Percentiles rank a stretch among this genome's conserved stretches.
These are phyloP conservation scores for Siphonodentalium dalli DNA, from an alignment of 2,888 invertebrate species.

Conservation along the genomic window DNA sequence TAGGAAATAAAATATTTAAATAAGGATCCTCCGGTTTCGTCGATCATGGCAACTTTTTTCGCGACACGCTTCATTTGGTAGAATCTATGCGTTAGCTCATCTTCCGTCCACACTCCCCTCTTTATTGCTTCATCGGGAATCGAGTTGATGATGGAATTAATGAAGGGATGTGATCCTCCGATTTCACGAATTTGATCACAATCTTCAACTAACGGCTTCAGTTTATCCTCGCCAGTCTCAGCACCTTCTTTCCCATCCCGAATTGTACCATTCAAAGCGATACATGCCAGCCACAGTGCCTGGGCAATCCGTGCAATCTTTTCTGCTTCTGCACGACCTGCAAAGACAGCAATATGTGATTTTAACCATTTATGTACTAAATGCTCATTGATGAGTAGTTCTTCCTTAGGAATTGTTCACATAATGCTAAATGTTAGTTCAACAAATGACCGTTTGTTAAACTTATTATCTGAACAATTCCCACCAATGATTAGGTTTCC, in stretches of 20 bases:
- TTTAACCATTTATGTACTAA: too few relatives aligned
- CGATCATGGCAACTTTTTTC: constrained; percentile 83
- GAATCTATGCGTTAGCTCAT: constrained; percentile 84
- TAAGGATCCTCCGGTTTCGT: constrained; percentile 84
- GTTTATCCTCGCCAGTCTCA: constrained; percentile 39
- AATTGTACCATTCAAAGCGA: constrained; percentile 82
- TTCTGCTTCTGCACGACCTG: constrained; percentile 64
- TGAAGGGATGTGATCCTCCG: constrained; percentile 75
- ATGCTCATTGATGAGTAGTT: too few relatives aligned
- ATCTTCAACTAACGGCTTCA: constrained; percentile 53
- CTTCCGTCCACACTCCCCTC: constrained; percentile 88
- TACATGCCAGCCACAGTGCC: constrained; percentile 92
- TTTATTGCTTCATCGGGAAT: constrained; percentile 80
- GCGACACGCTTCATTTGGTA: constrained; percentile 72
- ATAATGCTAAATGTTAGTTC: too few relatives aligned
- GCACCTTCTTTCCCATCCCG: constrained; percentile 69
- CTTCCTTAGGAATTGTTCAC: too few relatives aligned
- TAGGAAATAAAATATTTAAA: constrained; percentile 80
- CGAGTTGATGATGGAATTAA: constrained; percentile 77
- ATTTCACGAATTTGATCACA: constrained; percentile 52
- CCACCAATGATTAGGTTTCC: too few relatives aligned
- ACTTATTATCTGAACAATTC: too few relatives aligned
- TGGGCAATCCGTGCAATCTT: constrained; percentile 72
- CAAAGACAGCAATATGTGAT: constrained; percentile 16
- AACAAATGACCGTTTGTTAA: too few relatives aligned